Evolutionary conservation across 2,888 invertebrate genomes (phyloP).

Genomic region (Tipula vernalis): DNA sequence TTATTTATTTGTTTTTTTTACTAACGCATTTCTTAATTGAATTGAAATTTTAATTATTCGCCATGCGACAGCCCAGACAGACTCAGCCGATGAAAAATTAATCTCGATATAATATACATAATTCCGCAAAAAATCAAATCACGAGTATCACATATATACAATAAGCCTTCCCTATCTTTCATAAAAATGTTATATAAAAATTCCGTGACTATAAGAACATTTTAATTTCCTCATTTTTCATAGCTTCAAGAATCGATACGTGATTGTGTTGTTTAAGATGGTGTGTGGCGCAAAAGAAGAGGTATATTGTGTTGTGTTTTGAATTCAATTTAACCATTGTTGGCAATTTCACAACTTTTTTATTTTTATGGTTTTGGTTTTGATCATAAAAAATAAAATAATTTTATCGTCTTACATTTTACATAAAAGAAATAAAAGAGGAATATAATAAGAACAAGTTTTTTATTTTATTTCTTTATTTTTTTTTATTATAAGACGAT

Average conservation of each 20-base stretch:
- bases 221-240: neutral
- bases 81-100: neutral
- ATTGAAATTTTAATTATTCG: neutral
- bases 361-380: neutral
- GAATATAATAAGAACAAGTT: neutral
- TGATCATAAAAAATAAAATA: slow-evolving; percentile 4
- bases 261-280: neutral
- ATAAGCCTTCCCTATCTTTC: neutral
- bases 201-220: neutral
- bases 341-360: neutral
- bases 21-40: neutral
- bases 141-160: neutral
- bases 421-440: neutral
- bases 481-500: neutral
- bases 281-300: neutral
- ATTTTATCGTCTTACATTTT: neutral
- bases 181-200: neutral
- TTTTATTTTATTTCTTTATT: neutral
- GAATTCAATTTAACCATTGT: neutral
- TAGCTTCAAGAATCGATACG: neutral
- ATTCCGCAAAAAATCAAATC: neutral
- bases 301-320: neutral
- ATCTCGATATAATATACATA: neutral
- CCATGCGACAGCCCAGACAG: neutral
- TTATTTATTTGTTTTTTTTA: neutral